These are phyloP conservation scores for Eupeodes latifasciatus DNA, from an alignment of 2,888 invertebrate species.

Conservation along the genomic window DNA sequence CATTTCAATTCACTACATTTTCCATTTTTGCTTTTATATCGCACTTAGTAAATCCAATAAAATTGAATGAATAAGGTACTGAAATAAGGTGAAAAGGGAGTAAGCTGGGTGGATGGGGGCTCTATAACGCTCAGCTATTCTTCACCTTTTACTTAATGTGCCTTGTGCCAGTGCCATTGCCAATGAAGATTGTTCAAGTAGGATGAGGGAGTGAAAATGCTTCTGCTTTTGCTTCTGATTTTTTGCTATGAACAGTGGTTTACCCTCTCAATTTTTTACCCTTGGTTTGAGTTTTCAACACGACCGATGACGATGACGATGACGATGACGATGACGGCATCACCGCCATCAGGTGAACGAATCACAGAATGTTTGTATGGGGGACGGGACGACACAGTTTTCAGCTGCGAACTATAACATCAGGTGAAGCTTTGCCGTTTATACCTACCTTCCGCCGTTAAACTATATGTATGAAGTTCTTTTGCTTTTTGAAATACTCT, in stretches of 20 bases:
- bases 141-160: background rate
- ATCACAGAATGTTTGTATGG: slow-evolving; percentile 6
- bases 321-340: background rate
- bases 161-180: slow-evolving; percentile 13
- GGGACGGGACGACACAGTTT: background rate
- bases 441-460: background rate
- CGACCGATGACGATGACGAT: background rate
- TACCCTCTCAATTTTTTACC: slow-evolving; percentile 20
- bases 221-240: background rate
- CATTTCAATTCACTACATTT: slow-evolving; percentile 71
- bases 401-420: background rate
- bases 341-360: slow-evolving; percentile 14
- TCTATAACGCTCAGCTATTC: background rate
- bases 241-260: slow-evolving; percentile 5
- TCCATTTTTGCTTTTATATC: slow-evolving; percentile 66
- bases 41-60: slow-evolving; percentile 76
- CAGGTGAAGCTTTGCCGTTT: background rate
- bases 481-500: background rate
- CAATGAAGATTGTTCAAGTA: slow-evolving; percentile 3
- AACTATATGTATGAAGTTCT: background rate
- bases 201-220: background rate
- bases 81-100: background rate
- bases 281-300: slow-evolving; percentile 18
- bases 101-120: too few species aligned
- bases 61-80: slow-evolving; percentile 62